Percentiles rank a stretch among this genome's conserved stretches.
phyloP scores from a whole-genome alignment of 2,113 vertebrate species.

The Seriola rivoliana region DNA sequence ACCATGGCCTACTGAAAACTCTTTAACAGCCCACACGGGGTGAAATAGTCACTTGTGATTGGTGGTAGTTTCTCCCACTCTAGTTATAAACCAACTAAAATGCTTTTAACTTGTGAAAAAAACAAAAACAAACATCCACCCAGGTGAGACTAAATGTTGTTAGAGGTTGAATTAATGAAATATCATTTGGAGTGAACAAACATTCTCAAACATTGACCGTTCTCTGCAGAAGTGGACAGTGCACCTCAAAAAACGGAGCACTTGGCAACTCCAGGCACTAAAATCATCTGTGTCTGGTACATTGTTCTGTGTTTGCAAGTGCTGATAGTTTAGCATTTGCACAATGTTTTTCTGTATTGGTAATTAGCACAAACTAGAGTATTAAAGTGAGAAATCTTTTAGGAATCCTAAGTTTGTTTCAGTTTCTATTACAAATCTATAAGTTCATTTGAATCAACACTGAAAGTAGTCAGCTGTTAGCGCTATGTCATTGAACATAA shows the following conservation, averaged over 20 bases:
- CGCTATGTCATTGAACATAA: background rate
- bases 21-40: slow-evolving; percentile 4
- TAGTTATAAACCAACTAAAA: slow-evolving; percentile 6
- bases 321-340: background rate
- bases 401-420: background rate
- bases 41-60: background rate
- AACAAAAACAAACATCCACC: slow-evolving; percentile 12
- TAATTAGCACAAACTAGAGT: background rate
- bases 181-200: background rate
- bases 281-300: background rate
- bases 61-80: background rate
- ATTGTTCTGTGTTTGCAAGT: background rate
- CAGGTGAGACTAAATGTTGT: slow-evolving; percentile 1
- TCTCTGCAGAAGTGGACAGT: background rate
- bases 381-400: background rate
- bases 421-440: background rate
- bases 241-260: background rate
- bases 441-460: background rate
- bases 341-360: background rate
- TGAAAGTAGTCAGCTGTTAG: background rate
- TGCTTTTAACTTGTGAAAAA: slow-evolving; percentile 16
- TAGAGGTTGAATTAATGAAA: slow-evolving; percentile 15
- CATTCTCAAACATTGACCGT: background rate
- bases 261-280: too few species aligned
- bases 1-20: background rate